Percentiles rank a stretch among this genome's conserved stretches.
phyloP scores from a whole-genome alignment of 2,888 invertebrate species.

The Conomelus anceps region DNA sequence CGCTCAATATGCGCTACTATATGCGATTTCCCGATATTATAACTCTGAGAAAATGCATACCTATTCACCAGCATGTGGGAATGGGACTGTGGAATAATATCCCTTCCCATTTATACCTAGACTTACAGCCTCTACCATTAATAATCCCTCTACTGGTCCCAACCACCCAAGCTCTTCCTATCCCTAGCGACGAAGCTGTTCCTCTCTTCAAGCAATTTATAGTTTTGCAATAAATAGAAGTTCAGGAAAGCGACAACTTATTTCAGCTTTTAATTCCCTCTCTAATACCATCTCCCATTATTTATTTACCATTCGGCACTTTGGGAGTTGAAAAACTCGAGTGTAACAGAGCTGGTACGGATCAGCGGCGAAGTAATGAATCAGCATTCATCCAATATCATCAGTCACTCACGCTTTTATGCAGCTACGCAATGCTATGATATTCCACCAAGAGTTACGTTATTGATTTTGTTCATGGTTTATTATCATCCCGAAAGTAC shows the following conservation, averaged over 20 bases:
- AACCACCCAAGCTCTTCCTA: background rate
- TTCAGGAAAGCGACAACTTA: background rate
- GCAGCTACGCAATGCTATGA: background rate
- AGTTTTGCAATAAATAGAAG: background rate
- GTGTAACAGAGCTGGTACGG: too few relatives aligned
- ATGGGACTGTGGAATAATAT: background rate
- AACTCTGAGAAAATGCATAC: background rate
- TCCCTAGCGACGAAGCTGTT: background rate
- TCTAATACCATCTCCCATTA: background rate
- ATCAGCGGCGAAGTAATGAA: background rate
- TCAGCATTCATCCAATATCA: background rate
- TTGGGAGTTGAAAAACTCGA: background rate
- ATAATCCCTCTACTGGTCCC: too few relatives aligned
- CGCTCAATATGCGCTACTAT: background rate
- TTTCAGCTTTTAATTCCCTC: background rate
- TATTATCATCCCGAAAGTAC: too few relatives aligned
- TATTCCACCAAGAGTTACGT: background rate
- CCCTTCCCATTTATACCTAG: background rate
- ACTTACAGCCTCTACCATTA: background rate
- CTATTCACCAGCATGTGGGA: background rate
- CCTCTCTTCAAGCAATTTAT: background rate
- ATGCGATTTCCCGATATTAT: background rate
- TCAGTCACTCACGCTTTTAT: background rate
- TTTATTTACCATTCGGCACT: background rate
- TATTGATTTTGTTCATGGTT: background rate